Conservation (phyloP, 2,888 invertebrate genomes). For the Mallateleia sp. region DNA sequence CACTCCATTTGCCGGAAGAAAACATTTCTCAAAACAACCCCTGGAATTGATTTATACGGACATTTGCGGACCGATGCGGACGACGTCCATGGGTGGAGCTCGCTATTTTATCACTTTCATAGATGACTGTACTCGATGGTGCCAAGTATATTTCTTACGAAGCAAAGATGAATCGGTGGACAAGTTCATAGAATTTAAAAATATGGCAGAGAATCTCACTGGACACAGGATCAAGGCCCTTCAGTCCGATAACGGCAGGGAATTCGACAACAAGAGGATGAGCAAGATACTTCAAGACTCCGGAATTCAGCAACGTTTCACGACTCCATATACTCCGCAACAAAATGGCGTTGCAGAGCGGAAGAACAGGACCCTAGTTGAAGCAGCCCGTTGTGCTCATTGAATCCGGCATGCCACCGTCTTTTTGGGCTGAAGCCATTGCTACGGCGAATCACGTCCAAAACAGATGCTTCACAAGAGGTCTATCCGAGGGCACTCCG, state of each 20-base stretch:
- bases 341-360: too few relatives aligned
- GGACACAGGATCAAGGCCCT: too few relatives aligned
- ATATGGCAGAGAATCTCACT: slow-evolving; percentile 12
- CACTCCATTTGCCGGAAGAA: neutral
- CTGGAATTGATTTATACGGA: slow-evolving; percentile 77
- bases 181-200: slow-evolving; percentile 25
- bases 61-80: slow-evolving; percentile 77
- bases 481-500: too few relatives aligned
- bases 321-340: too few relatives aligned
- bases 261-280: neutral
- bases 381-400: too few relatives aligned
- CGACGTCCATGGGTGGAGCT: slow-evolving; percentile 50
- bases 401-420: too few relatives aligned
- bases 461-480: too few relatives aligned
- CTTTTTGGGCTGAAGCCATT: too few relatives aligned
- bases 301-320: slow-evolving; percentile 3
- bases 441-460: too few relatives aligned
- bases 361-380: too few relatives aligned
- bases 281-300: neutral
- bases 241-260: slow-evolving; percentile 12
- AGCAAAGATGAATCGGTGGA: neutral
- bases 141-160: neutral
- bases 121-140: slow-evolving; percentile 77
- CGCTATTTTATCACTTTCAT: slow-evolving; percentile 77
- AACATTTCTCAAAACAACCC: neutral